phyloP scores from a whole-genome alignment of 2,888 invertebrate genomes.

The Syritta pipiens region DNA sequence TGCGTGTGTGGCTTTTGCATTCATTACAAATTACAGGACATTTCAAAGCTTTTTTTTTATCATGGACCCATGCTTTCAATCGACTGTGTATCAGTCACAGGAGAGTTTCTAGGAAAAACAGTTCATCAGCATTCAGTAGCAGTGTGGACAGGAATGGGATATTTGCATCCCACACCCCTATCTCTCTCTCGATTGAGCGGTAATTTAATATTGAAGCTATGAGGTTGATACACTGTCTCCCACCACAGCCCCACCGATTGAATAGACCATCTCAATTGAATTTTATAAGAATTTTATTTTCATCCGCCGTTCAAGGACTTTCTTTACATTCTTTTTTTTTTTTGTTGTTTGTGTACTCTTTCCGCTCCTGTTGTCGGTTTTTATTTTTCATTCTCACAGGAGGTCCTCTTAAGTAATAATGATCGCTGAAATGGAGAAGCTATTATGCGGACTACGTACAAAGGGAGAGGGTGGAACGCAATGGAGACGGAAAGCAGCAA shows the following conservation, averaged over 20 bases:
- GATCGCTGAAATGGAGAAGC: constrained; percentile 66
- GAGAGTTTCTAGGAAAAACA: background rate
- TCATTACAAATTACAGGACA: constrained; percentile 59
- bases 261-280: constrained; percentile 59
- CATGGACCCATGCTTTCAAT: constrained; percentile 19
- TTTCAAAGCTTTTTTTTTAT: constrained; percentile 17
- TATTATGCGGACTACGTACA: constrained; percentile 52
- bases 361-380: background rate
- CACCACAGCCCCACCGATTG: constrained; percentile 9
- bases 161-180: constrained; percentile 28
- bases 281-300: constrained; percentile 44
- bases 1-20: constrained; percentile 24
- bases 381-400: constrained; percentile 25
- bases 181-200: constrained; percentile 26
- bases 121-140: constrained; percentile 23
- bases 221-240: constrained; percentile 35
- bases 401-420: constrained; percentile 65
- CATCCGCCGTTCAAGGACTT: constrained; percentile 17
- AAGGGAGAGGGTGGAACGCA: background rate
- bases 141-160: background rate
- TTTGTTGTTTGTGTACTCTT: background rate
- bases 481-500: constrained; percentile 42
- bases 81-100: background rate
- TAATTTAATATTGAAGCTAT: constrained; percentile 55
- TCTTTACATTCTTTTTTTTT: background rate